Base-by-base conservation (phyloP, 2,888 invertebrate genomes). In the Zaprionus lineosus region DNA sequence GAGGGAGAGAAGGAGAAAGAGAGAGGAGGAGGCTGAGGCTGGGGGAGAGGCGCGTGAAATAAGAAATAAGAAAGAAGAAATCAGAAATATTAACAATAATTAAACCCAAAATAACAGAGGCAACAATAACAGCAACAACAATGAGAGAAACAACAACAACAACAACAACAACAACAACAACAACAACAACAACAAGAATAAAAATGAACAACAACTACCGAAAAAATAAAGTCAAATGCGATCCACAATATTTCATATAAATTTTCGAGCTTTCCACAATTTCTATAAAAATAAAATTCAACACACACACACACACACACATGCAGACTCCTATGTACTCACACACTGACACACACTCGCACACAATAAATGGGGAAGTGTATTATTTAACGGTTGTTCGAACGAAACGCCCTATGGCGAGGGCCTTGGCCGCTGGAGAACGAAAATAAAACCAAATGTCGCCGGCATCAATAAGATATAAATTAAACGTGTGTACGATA, bases 391-490 rank as follows among this genome's bases (percentile, higher is more conserved):
- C 31, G 50, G 14, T 24, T 64, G 57, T 82, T 78, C 75, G 31
- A 40, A 24, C 29, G 43, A 16, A 37, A 33, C 18, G 29, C 44
- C 56, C 28, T 37, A 75, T 28, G 37, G 40, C 15, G 34, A 21
- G 37, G 36, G 58, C 11, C 16, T n/a, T n/a, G n/a, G 31, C 11
- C n/a, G 86, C n/a, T n/a, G n/a, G n/a, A n/a, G n/a, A n/a, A 59
- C 74, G 82, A 73, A 82, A 84, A 82, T 84, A 86, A 82, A 86
- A 70, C 67, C 79, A 84, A 86, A 82, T 86, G 84, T 82, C 81
- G 86, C 82, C 63, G 79, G 83, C 86, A 82, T 82, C 82, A 82
- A 82, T 84, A 84, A 66, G 84, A 65, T 86, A 84, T 84, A 84
- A 84, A 86, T 86, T 84, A 86, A 86, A 83, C 56, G 60, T 76